Base-by-base conservation (phyloP, 2,888 invertebrate species). In the Alloplasta piceator region DNA sequence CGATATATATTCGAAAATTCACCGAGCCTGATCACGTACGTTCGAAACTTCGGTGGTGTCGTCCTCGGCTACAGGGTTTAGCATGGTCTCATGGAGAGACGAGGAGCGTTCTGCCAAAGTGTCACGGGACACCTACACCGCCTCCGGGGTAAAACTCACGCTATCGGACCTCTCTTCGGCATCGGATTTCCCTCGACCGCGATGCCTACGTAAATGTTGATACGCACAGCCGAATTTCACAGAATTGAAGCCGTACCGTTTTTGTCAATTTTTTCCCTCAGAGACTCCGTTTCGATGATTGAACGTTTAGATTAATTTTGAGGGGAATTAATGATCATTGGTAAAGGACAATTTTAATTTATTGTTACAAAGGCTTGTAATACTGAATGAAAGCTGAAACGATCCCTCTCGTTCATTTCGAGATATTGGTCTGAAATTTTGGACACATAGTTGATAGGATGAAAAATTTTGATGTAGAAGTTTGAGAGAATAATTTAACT, bases 61-160 rank as follows among this genome's bases (percentile, higher is more conserved):
- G 38, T 46, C 14, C 61, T 56, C n/a, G 26, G 26, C 26, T 26
- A 26, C 26, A 26, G 9, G 60, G 61, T 26, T 67, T 50, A 41
- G 14, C 58, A 12, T 56, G 36, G 50, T 39, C 48, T 36, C 14
- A 4, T 36, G 46, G 50, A 60, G 48, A 48, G 41, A n/a, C 48
- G 14, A 12, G 36, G 26, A 41, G 6, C 50, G 52, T 58, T 36
- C 64, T 10, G 41, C 14, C 7, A 43, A 68, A 68, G 56, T 56
- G 56, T 56, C 56, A 56, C 43, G 43, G 6, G 68, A 58, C 46
- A 56, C 55, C 67, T 55, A 41, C 67, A 12, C 4, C 14, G 61
- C 43, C n/a, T 56, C 68, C 7, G 41, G 41, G 68, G 68, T 68
- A 43, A 46, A 46, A 56, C 43, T 56, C 55, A 56, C 12, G 56